A percentile compares a stretch with the other conserved stretches of the same genome.
phyloP scores from a whole-genome alignment of 2,888 invertebrate genomes.

The Chirona hameri region DNA sequence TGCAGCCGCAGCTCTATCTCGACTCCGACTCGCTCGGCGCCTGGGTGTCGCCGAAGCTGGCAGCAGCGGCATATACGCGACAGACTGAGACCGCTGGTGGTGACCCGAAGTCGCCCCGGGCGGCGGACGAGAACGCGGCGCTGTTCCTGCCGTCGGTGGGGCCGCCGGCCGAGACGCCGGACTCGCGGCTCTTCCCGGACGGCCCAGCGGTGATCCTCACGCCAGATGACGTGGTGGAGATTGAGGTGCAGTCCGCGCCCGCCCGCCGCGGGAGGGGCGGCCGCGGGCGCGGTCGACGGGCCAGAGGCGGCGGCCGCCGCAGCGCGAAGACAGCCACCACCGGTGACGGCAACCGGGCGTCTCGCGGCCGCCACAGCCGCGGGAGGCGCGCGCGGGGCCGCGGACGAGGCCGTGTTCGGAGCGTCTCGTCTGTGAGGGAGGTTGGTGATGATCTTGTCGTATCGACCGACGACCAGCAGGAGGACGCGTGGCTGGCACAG shows the following conservation, averaged over 20 bases:
- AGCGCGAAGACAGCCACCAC: not conserved
- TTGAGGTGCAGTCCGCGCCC: not conserved
- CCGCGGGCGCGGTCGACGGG: not conserved
- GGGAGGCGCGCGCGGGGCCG: not conserved
- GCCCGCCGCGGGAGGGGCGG: not conserved
- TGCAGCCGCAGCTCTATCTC: not conserved
- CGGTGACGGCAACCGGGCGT: not conserved
- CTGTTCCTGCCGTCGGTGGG: not conserved
- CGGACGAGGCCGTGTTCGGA: not conserved
- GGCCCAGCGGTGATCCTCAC: not conserved
- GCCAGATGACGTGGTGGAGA: not conserved
- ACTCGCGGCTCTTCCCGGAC: not conserved
- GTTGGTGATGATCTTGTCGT: not conserved
- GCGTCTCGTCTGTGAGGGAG: not conserved
- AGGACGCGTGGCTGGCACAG: not conserved
- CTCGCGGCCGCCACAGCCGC: not conserved
- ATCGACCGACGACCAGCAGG: not conserved
- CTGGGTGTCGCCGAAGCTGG: no score
- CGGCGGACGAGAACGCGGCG: not conserved
- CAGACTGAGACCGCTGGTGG: not conserved
- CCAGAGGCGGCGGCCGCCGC: not conserved
- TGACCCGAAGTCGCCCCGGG: not conserved
- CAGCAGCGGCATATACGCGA: no score
- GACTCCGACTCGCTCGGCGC: not conserved
- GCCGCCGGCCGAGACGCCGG: not conserved